Conservation (phyloP, 2,888 invertebrate genomes). For the Atrina japonica region DNA sequence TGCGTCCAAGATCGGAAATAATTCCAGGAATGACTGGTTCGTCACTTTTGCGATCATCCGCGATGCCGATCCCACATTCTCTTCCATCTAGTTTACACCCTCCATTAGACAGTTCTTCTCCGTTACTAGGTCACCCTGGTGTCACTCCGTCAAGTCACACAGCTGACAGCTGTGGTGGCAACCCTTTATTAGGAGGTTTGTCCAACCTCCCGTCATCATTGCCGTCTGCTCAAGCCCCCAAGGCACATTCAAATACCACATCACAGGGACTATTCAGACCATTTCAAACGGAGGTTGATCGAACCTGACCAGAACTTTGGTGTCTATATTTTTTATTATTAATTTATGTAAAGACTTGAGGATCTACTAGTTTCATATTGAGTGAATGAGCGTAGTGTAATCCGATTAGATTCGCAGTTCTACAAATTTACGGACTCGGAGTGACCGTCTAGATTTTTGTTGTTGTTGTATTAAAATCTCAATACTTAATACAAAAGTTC, state of each 20-base stretch:
- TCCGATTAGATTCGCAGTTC: too few relatives aligned
- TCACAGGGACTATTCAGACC: constrained; percentile 62
- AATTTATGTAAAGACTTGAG: too few relatives aligned
- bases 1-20: constrained; percentile 60
- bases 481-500: too few relatives aligned
- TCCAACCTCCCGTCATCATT: constrained; percentile 47
- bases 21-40: constrained; percentile 58
- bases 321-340: too few relatives aligned
- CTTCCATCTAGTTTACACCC: constrained; percentile 37
- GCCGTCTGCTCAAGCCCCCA: constrained; percentile 39
- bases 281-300: constrained; percentile 60
- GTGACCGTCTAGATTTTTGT: too few relatives aligned
- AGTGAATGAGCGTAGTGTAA: too few relatives aligned
- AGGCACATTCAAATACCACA: constrained; percentile 51
- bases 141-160: constrained; percentile 9
- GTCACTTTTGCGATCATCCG: constrained; percentile 50
- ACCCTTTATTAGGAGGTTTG: constrained; percentile 43
- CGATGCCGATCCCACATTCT: constrained; percentile 38
- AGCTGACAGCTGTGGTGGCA: constrained; percentile 34
- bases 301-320: constrained; percentile 38
- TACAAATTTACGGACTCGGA: too few relatives aligned
- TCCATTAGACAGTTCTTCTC: constrained; percentile 29
- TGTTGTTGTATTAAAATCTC: too few relatives aligned
- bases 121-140: constrained; percentile 30
- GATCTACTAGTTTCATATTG: too few relatives aligned